Evolutionary conservation across 2,113 vertebrate genomes (phyloP), one percentile per base, ranked within the genome.

Genomic region (Callocephalon fimbriatum): DNA sequence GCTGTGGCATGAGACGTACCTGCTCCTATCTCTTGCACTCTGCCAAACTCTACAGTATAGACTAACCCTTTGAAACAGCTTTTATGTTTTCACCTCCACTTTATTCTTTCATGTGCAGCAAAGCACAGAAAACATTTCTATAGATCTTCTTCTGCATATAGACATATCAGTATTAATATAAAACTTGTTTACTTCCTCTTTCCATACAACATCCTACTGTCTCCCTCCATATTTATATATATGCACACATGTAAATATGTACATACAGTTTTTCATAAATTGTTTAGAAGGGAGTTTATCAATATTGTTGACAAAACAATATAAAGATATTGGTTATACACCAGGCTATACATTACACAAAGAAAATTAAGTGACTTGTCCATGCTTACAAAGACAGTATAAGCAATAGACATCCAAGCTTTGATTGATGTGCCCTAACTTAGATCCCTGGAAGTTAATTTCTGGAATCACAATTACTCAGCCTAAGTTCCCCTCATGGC

Each of bases 1-100:
- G 42, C 6, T 54, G 31, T 70, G 44, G 31, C 66, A 15, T 5
- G 56, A 59, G 44, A 35, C 0, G 0, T 29, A 35, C 12, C 32
- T 50, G 6, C 35, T 54, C 18, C 44, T 1, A 3, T 10, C 16
- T 50, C 27, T 54, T 18, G 6, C 5, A 14, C 27, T 53, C 62
- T 51, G 20, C 2, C 10, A 44, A 56, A 27, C 35, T 12, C 38
- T 66, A n/a, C 67, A 66, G 10, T 19, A 40, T 0, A 56, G 15
- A 63, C 8, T 20, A 66, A 67, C 25, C 8, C 26, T 67, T 58
- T 81, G 50, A 66, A 93, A 76, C 6, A 29, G 4, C 4, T 19
- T 31, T 61, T 54, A 10, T 47, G 14, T 51, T 75, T 76, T 70
- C 54, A 90, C 23, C 21, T 12, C 7, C 17, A 7, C 9, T 47